phyloP scores from a whole-genome alignment of 1,140 invertebrate genomes.

The Ditylenchus dipsaci region DNA sequence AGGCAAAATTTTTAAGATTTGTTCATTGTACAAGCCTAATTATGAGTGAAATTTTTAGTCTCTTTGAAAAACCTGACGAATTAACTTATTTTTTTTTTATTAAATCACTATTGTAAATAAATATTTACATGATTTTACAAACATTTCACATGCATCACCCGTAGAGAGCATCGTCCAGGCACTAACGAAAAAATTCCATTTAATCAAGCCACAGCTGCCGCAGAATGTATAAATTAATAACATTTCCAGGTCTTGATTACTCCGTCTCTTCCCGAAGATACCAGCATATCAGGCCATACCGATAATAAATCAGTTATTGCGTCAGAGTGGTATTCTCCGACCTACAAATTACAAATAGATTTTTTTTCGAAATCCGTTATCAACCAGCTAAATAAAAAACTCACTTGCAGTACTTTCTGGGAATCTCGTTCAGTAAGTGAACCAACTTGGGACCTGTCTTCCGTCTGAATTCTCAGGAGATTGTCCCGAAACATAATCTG shows the following conservation, averaged over 20 bases:
- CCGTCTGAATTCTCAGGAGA: conserved; percentile 2
- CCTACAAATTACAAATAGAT: conserved; percentile 24
- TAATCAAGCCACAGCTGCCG: too few relatives aligned
- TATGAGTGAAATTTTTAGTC: too few relatives aligned
- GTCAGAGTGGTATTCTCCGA: conserved; percentile 34
- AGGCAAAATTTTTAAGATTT: too few relatives aligned
- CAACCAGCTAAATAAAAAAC: neutral
- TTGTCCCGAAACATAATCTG: conserved; percentile 23
- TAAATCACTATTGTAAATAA: too few relatives aligned
- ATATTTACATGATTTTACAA: too few relatives aligned
- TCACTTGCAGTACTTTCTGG: neutral
- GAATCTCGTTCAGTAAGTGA: conserved; percentile 2
- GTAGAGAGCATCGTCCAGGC: too few relatives aligned
- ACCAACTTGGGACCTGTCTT: conserved; percentile 25
- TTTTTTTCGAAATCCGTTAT: conserved; percentile 5
- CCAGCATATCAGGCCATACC: conserved; percentile 37
- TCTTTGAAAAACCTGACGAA: too few relatives aligned
- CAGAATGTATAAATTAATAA: neutral
- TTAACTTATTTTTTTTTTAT: too few relatives aligned
- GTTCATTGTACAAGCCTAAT: too few relatives aligned
- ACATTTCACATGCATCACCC: too few relatives aligned
- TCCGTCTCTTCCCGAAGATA: conserved; percentile 41
- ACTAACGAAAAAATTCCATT: too few relatives aligned
- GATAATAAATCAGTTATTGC: conserved; percentile 36
- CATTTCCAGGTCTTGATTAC: conserved; percentile 46